Conservation (phyloP, 2,888 invertebrate species). For the Sialis lutaria region DNA sequence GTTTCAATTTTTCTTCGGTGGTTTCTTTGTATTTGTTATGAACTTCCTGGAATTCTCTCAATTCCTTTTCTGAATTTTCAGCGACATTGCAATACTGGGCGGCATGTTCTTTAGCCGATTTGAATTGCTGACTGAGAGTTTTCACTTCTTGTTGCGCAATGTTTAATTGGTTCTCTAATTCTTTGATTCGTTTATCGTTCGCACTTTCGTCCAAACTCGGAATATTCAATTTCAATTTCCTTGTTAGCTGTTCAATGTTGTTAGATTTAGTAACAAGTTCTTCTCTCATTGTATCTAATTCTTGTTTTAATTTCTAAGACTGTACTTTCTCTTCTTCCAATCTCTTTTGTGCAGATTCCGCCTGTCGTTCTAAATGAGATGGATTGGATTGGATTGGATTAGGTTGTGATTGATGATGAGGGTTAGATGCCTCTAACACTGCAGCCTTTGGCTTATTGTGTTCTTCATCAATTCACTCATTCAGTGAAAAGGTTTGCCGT, state of each 20-base stretch:
- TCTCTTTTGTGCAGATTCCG: constrained; percentile 44
- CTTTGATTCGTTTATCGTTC: constrained; percentile 46
- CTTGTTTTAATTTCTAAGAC: constrained; percentile 41
- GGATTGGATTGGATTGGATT: no score
- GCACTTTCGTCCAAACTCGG: constrained; percentile 33
- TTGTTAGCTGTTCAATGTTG: constrained; percentile 49
- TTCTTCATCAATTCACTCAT: no score
- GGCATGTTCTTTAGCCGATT: constrained; percentile 53
- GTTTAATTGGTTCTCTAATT: constrained; percentile 45
- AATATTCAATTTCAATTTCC: constrained; percentile 41
- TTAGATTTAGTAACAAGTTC: constrained; percentile 42
- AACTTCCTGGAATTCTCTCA: constrained; percentile 41
- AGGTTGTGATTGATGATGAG: no score
- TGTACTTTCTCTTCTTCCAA: constrained; percentile 55
- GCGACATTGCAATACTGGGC: constrained; percentile 76
- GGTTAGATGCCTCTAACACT: no score
- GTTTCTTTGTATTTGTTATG: constrained; percentile 39
- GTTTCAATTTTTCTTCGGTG: constrained; percentile 37
- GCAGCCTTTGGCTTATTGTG: no score
- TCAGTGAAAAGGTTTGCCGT: no score
- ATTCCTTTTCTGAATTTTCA: constrained; percentile 62
- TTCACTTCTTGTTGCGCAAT: constrained; percentile 46
- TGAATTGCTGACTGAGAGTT: constrained; percentile 52
- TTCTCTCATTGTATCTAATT: constrained; percentile 38
- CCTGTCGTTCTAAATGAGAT: constrained; percentile 51